A percentile compares a stretch with the other conserved stretches of the same genome.
Evolutionary conservation across 1,140 invertebrate genomes (phyloP).

Genomic region (Heliconius congener): DNA sequence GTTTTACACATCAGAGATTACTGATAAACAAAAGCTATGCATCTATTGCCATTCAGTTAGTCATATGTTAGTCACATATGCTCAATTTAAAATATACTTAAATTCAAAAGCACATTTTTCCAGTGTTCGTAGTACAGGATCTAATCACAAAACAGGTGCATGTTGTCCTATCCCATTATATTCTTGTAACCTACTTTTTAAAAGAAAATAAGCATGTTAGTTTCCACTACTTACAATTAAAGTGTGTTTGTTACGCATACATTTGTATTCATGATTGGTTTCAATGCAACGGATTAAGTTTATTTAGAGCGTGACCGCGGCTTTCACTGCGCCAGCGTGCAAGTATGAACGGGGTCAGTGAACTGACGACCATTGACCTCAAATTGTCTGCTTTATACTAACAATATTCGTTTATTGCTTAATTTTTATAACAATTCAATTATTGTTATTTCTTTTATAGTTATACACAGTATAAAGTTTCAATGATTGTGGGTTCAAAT

Average conservation of each 20-base stretch:
- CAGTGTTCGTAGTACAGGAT: neutral
- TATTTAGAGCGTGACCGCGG: slow-evolving; percentile 11
- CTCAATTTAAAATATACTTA: neutral
- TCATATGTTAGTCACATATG: too few species aligned
- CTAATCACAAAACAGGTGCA: neutral
- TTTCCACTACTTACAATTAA: neutral
- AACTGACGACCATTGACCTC: slow-evolving; percentile 7
- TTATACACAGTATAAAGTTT: too few species aligned
- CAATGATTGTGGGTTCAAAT: too few species aligned
- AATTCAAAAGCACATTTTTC: neutral
- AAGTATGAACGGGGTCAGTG: neutral
- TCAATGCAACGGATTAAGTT: slow-evolving; percentile 3
- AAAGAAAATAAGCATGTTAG: slow-evolving; percentile 2
- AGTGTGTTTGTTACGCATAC: neutral
- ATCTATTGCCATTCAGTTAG: too few species aligned
- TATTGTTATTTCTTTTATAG: too few species aligned
- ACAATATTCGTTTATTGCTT: neutral
- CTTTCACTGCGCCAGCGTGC: slow-evolving; percentile 10
- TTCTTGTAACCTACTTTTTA: neutral
- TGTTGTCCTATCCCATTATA: neutral
- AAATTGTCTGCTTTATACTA: neutral
- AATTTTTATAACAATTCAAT: too few species aligned
- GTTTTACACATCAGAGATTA: too few species aligned
- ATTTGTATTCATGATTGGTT: slow-evolving; percentile 14
- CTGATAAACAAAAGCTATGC: too few species aligned